Evolutionary conservation across 2,797 vertebrate genomes (phyloP), one percentile per base, ranked within the genome.

Genomic region (Anabacerthia variegaticeps): DNA sequence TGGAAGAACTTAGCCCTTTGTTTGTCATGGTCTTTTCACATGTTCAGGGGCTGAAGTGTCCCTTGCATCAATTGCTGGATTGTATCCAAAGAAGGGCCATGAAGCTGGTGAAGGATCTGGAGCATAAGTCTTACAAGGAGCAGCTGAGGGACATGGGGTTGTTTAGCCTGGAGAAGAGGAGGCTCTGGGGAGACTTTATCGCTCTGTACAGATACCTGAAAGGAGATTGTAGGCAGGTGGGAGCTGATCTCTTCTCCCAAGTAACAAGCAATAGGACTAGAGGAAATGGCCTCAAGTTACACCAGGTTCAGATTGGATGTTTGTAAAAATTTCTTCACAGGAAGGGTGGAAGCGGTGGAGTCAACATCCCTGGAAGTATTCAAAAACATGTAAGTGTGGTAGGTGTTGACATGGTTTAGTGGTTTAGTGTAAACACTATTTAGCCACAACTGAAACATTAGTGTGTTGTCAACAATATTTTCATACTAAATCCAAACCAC

Each of bases 11-110:
- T 73, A 65, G n/a, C 28, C 16, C 9, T 71, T 80, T 74, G 17
- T 59, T 79, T 90, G 19, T 39, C 63, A 24, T 73, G 14, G 14
- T 55, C n/a, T 52, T 90, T 80, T 65, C 56, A 54, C 23, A 5
- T 4, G 1, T 62, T 62, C 54, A 19, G 49, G 30, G 37, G 24
- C n/a, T 91, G 43, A 72, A 79, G 10, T 37, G 49, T 74, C 18
- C 15, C 28, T 26, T 0, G 0, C 55, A 59, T 76, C 15, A 52
- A 14, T 63, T 82, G 28, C 10, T 85, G 41, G 58, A 85, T 14
- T 0, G 0, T 34, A 22, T 54, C 43, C 17, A 21, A 24, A 74
- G 63, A 28, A 65, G 8, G 7, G 2, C 13, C 37, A 0, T 2
- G 4, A 69, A 34, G 39, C 36, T 85, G 46, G 19, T 65, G 65